A percentile compares a stretch with the other conserved stretches of the same genome.
These are phyloP conservation scores for Eutolmus rufibarbis DNA, from an alignment of 2,888 invertebrate species.

Conservation along the genomic window DNA sequence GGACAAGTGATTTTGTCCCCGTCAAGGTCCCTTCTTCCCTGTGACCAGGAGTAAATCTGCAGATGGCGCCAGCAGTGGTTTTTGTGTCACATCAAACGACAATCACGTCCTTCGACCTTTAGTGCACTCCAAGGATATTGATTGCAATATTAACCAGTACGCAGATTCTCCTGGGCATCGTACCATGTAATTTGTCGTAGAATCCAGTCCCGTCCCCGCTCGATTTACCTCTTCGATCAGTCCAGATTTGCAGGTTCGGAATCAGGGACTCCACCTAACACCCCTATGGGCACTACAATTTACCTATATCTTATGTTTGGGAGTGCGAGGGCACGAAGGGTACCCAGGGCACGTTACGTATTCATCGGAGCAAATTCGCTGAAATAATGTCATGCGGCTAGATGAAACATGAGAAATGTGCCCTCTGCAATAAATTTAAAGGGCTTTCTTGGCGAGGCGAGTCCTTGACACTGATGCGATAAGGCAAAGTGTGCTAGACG, in stretches of 20 bases:
- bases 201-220: neutral
- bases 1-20: neutral
- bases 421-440: neutral
- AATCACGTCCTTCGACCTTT: neutral
- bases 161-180: neutral
- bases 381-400: neutral
- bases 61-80: neutral
- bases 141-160: neutral
- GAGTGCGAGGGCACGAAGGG: neutral
- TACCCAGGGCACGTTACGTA: neutral
- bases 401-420: constrained; percentile 22
- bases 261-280: neutral
- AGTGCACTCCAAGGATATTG: neutral
- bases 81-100: neutral
- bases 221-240: neutral
- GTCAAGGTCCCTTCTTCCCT: neutral
- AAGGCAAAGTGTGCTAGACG: neutral
- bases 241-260: neutral
- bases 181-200: neutral
- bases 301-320: neutral
- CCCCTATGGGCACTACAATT: neutral
- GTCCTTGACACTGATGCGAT: neutral
- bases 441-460: neutral
- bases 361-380: neutral
- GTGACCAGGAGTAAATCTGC: neutral